Percentiles rank a stretch among this genome's conserved stretches.
These are phyloP conservation scores for Emmelina monodactyla DNA, from an alignment of 2,888 invertebrate species.

Conservation along the genomic window DNA sequence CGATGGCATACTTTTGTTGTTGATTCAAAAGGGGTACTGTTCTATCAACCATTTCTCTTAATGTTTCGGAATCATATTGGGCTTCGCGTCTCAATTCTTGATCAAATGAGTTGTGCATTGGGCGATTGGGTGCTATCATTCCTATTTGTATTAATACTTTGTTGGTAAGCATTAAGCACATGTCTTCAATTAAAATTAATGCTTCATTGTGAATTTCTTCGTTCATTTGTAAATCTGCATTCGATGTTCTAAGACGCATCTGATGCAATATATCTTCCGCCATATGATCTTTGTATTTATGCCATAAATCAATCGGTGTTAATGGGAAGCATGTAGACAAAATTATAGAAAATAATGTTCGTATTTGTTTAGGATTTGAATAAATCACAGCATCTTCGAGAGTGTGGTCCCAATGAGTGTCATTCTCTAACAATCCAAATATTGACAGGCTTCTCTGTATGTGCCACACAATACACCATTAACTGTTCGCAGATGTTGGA, in stretches of 20 bases:
- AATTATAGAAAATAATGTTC: conserved; percentile 11
- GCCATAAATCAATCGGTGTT: conserved; percentile 15
- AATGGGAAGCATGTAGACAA: conserved; percentile 14
- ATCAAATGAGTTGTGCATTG: too few relatives aligned
- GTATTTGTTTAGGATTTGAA: conserved; percentile 11
- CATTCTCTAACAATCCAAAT: conserved; percentile 10
- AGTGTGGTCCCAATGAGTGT: conserved; percentile 19
- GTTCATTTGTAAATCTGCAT: conserved; percentile 6
- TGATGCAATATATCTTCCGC: conserved; percentile 15
- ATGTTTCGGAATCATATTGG: conserved; percentile 9
- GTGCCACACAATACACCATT: background rate
- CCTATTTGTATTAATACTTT: conserved; percentile 1
- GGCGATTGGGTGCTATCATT: too few relatives aligned
- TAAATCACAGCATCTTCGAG: conserved; percentile 16
- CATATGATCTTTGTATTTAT: conserved; percentile 16
- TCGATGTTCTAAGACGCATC: conserved; percentile 7
- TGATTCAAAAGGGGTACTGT: conserved; percentile 11
- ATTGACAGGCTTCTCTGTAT: background rate
- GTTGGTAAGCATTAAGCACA: conserved; percentile 1
- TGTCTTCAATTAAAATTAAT: conserved; percentile 13
- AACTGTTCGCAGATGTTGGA: conserved; percentile 9
- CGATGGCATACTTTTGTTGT: conserved; percentile 11
- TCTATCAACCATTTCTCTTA: conserved; percentile 5
- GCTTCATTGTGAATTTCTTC: conserved; percentile 14
- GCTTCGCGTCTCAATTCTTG: conserved; percentile 11